phyloP scores from a whole-genome alignment of 1,140 invertebrate species.

The Lordiphosa mommai region DNA sequence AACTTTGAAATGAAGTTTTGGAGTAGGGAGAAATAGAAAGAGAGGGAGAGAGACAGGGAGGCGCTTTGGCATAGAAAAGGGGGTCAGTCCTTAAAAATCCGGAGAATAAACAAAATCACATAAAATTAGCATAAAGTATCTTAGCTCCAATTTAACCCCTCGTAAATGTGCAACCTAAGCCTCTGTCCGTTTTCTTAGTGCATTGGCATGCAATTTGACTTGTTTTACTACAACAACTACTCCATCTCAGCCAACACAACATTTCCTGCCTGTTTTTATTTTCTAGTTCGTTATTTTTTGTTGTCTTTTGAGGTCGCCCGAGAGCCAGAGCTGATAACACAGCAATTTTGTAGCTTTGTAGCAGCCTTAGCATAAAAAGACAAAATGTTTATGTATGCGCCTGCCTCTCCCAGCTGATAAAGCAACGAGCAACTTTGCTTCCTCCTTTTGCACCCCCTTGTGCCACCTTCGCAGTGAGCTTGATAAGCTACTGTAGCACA shows the following conservation, averaged over 20 bases:
- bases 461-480: too few relatives aligned
- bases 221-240: conserved; percentile 53
- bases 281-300: conserved; percentile 31
- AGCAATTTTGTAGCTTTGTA: conserved; percentile 26
- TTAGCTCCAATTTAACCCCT: conserved; percentile 1
- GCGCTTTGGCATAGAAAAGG: background rate
- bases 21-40: conserved; percentile 3
- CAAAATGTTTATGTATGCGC: conserved; percentile 16
- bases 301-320: conserved; percentile 64
- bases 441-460: too few relatives aligned
- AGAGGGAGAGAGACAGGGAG: conserved; percentile 3
- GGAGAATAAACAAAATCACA: background rate
- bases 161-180: conserved; percentile 18
- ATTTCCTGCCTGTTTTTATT: conserved; percentile 59
- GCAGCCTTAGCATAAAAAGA: conserved; percentile 36
- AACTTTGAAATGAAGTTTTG: conserved; percentile 53
- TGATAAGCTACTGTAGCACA: too few relatives aligned
- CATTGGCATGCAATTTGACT: conserved; percentile 76
- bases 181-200: conserved; percentile 39
- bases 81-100: background rate
- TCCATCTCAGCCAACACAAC: conserved; percentile 28
- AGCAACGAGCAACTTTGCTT: too few relatives aligned
- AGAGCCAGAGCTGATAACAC: conserved; percentile 52
- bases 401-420: too few relatives aligned
- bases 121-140: background rate